These are phyloP conservation scores for Clarias gariepinus DNA, from an alignment of 2,113 vertebrate species.

Conservation along the genomic window DNA sequence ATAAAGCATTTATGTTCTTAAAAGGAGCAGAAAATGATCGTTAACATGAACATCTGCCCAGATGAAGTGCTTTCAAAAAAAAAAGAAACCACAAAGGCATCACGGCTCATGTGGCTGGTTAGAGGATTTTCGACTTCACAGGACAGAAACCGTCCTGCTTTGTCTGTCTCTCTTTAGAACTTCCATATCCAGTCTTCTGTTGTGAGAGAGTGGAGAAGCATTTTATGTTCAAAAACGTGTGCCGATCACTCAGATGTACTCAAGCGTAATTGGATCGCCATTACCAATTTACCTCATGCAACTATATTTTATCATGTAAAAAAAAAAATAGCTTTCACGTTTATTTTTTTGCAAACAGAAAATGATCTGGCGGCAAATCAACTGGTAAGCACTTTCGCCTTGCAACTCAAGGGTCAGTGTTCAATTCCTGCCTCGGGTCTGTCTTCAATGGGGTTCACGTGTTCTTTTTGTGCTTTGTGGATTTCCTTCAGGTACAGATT, in stretches of 20 bases:
- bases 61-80: constrained; percentile 24
- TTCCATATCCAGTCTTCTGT: not conserved
- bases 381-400: no score
- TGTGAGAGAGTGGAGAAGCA: not conserved
- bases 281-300: no score
- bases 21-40: constrained; percentile 53
- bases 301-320: no score
- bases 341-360: no score
- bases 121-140: not conserved
- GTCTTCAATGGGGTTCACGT: no score
- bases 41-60: constrained; percentile 51
- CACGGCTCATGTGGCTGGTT: not conserved
- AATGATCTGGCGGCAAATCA: no score
- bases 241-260: not conserved
- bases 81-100: constrained; percentile 12
- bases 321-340: no score
- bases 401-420: no score
- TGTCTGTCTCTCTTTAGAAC: not conserved
- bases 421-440: no score
- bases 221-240: not conserved
- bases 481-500: no score
- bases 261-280: not conserved
- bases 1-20: constrained; percentile 32
- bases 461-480: no score
- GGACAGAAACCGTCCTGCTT: not conserved